A percentile compares a stretch with the other conserved stretches of the same genome.
phyloP scores from a whole-genome alignment of 92 coral and sea anemone species.

The Montipora capitata region DNA sequence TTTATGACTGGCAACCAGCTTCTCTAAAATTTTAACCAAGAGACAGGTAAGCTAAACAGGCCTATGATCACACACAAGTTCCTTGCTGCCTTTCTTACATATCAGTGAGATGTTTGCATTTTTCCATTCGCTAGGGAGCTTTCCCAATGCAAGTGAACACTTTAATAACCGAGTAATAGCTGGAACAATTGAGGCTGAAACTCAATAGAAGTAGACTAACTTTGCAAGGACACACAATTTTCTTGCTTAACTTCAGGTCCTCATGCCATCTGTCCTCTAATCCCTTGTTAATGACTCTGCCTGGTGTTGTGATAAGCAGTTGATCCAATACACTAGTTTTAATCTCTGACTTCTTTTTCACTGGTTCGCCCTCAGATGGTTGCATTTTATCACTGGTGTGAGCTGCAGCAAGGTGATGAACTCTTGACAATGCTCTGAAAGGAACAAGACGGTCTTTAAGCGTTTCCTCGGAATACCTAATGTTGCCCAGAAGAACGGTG shows the following conservation, averaged over 20 bases:
- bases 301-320: conserved; percentile 32
- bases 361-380: background rate
- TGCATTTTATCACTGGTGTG: background rate
- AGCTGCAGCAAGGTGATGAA: conserved; percentile 38
- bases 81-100: conserved; percentile 31
- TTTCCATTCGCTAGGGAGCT: conserved; percentile 50
- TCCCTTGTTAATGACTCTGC: conserved; percentile 28
- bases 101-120: conserved; percentile 20
- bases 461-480: too few relatives aligned
- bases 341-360: background rate
- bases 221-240: conserved; percentile 44
- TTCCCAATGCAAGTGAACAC: conserved; percentile 25
- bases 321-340: conserved; percentile 14
- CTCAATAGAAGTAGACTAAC: conserved; percentile 19
- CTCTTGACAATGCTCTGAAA: conserved; percentile 57
- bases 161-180: background rate
- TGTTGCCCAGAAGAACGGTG: too few relatives aligned
- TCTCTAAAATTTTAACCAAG: conserved; percentile 20
- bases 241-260: background rate
- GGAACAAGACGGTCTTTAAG: background rate
- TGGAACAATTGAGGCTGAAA: background rate
- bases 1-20: too few relatives aligned
- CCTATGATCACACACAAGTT: conserved; percentile 20
- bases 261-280: conserved; percentile 21
- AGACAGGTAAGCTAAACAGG: conserved; percentile 34